Percentiles rank a stretch among this genome's conserved stretches.
These are phyloP conservation scores for Euphonia xanthogaster DNA, from an alignment of 2,797 vertebrate species.

Conservation along the genomic window DNA sequence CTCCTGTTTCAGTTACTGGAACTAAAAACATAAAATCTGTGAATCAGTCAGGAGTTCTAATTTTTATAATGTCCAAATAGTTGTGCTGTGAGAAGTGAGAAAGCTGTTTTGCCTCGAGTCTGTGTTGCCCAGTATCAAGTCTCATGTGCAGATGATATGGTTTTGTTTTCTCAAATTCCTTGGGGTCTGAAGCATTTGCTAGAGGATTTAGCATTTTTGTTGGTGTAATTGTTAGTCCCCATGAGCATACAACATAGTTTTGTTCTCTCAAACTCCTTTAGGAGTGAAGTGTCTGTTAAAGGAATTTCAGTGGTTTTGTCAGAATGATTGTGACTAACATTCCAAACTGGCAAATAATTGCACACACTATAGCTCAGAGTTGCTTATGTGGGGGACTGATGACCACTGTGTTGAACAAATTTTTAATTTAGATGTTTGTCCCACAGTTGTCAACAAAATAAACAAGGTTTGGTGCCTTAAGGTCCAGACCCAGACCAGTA, in stretches of 20 bases:
- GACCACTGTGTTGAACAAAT: not conserved
- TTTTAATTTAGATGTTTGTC: not conserved
- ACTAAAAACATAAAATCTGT: not conserved
- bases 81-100: not conserved
- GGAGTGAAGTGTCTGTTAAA: not conserved
- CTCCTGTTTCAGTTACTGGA: not conserved
- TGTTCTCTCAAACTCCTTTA: not conserved
- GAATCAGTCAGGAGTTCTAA: not conserved
- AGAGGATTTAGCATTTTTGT: not conserved
- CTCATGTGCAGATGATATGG: not conserved
- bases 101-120: not conserved
- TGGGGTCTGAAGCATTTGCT: slow-evolving; percentile 3
- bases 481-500: not conserved
- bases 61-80: not conserved
- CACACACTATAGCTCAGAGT: not conserved
- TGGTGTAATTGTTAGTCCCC: not conserved
- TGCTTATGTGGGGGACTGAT: not conserved
- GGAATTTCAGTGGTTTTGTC: not conserved
- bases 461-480: not conserved
- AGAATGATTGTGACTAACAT: not conserved
- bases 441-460: not conserved
- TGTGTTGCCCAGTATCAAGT: not conserved
- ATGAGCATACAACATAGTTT: not conserved
- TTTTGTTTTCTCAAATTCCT: not conserved
- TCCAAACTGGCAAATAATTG: not conserved